Evolutionary conservation across 2,113 vertebrate species (phyloP).

Genomic region (Grammomys surdaster): DNA sequence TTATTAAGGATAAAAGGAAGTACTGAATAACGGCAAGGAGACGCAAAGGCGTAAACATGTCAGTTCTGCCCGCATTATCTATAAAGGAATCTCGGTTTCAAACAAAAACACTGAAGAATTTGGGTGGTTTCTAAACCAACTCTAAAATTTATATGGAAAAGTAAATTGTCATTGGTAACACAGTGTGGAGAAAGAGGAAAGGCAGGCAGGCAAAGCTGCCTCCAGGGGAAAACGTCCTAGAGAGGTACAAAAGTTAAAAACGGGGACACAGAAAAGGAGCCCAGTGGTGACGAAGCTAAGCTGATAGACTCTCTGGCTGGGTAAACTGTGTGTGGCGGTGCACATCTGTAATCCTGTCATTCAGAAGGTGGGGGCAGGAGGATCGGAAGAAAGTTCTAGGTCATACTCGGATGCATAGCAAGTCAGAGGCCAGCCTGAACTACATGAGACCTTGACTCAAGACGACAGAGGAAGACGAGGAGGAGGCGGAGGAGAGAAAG

Average conservation of each 20-base stretch:
- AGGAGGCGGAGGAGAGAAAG: not conserved
- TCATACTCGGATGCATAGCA: not conserved
- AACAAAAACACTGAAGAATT: not conserved
- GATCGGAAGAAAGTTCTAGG: not conserved
- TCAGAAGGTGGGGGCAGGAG: not conserved
- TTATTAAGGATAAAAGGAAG: slow-evolving; percentile 32
- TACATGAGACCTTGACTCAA: not conserved
- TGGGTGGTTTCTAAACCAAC: not conserved
- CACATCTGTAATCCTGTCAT: too few relatives aligned
- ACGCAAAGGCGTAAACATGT: not conserved
- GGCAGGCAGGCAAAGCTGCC: not conserved
- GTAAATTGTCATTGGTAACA: not conserved
- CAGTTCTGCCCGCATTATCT: not conserved
- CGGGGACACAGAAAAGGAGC: not conserved
- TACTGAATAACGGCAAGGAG: not conserved
- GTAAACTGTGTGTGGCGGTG: not conserved
- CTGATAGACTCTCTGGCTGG: too few relatives aligned
- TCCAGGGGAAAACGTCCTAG: not conserved
- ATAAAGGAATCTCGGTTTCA: slow-evolving; percentile 8
- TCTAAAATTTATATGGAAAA: slow-evolving; percentile 7
- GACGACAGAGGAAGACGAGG: not conserved
- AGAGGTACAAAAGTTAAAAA: not conserved
- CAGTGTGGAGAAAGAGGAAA: not conserved
- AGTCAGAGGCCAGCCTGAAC: not conserved
- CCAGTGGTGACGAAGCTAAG: not conserved